Evolutionary conservation across 2,797 vertebrate genomes (phyloP), one percentile per base, ranked within the genome.

Genomic region (Enteromius fasciolatus): DNA sequence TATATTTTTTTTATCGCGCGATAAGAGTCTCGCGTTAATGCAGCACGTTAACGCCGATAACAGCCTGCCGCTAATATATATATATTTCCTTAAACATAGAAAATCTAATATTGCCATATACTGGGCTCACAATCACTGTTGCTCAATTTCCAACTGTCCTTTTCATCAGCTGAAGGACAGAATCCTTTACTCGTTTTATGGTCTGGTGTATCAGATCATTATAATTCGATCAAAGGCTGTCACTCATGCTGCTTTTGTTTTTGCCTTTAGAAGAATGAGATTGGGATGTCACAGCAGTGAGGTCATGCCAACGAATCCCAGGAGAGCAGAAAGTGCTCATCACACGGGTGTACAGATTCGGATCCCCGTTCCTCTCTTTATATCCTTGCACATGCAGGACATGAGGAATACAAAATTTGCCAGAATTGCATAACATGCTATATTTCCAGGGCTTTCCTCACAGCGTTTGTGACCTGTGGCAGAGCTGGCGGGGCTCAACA

Each of bases 401-500:
- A 17, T 57, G 15, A 75, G n/a, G 3, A 75, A 57, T 25, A 41
- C 54, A n/a, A 63, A 17, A 5, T 46, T 28, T 63, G 17, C 1
- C 54, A n/a, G 44, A 77, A 17, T 28, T 77, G 25, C 17, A 52
- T 52, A 73, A 52, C 25, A 52, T n/a, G 70, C 46, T 52, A 64
- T 63, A 31, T 64, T 25, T 33, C 64, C 20, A 15, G 41, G 28
- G 25, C 25, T 77, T 77, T 77, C n/a, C 50, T 33, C 28, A 48
- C 17, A 5, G 57, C 15, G 0, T 77, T 77, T 64, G 41, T 46
- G 59, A 64, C 41, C 41, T 63, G 39, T n/a, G 75, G 39, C 41
- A 63, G 54, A 73, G 3, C 73, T 59, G 52, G 52, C 14, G 1
- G 25, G 28, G 41, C 79, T 84, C 76, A 84, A 69, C 66, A 80